phyloP scores from a whole-genome alignment of 2,888 invertebrate species.

The Troilus luridus region DNA sequence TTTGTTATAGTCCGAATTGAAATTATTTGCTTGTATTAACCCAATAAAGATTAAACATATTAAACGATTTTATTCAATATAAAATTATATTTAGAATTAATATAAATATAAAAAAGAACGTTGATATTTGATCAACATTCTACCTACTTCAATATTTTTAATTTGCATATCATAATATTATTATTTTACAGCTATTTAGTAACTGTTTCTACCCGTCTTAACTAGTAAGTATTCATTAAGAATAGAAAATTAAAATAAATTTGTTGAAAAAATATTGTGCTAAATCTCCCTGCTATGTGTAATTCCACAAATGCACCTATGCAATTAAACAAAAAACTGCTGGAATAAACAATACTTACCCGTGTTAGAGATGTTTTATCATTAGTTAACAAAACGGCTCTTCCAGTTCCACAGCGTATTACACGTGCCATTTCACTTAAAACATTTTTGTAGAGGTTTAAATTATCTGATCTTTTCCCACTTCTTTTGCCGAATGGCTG shows the following conservation, averaged over 20 bases:
- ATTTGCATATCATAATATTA: no score
- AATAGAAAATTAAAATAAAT: not conserved
- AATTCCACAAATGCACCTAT: not conserved
- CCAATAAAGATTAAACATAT: no score
- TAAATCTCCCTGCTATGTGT: not conserved
- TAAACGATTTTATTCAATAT: no score
- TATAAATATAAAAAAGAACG: no score
- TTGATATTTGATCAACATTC: no score
- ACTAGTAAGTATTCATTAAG: no score
- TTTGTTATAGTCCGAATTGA: no score
- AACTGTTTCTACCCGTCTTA: no score
- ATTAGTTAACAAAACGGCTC: slow-evolving; percentile 72
- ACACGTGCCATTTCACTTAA: slow-evolving; percentile 72
- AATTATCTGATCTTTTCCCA: slow-evolving; percentile 72
- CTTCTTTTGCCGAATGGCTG: slow-evolving; percentile 74
- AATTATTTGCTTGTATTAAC: no score
- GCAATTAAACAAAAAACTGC: not conserved
- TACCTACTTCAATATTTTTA: no score
- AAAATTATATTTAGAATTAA: no score
- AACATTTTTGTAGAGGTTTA: slow-evolving; percentile 71
- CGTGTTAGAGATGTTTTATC: slow-evolving; percentile 68
- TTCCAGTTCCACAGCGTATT: slow-evolving; percentile 69
- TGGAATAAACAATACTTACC: slow-evolving; percentile 63
- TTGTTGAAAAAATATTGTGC: not conserved
- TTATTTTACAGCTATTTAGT: no score